Percentiles rank a stretch among this genome's conserved stretches.
phyloP scores from a whole-genome alignment of 2,888 invertebrate species.

The Unio pictorum region DNA sequence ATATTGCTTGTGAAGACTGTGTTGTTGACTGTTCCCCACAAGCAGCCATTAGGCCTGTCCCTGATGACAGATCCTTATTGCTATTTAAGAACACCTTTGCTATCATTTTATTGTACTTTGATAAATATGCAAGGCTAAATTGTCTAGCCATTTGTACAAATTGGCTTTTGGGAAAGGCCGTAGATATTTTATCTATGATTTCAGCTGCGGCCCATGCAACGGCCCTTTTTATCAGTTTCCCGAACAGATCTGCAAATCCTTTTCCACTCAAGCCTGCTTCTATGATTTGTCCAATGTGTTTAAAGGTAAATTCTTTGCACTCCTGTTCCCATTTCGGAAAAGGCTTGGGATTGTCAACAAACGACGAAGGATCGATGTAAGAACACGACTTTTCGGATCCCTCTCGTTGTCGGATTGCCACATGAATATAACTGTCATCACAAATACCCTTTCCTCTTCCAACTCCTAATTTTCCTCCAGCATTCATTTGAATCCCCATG shows the following conservation, averaged over 20 bases:
- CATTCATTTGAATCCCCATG: conserved; percentile 4
- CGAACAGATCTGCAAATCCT: conserved; percentile 8
- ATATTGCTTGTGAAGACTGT: too few relatives aligned
- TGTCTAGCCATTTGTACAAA: conserved; percentile 1
- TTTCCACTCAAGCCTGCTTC: conserved; percentile 15
- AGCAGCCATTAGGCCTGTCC: too few relatives aligned
- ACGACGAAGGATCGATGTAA: conserved; percentile 48
- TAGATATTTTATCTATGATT: background rate
- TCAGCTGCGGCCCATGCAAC: conserved; percentile 3
- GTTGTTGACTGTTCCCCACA: too few relatives aligned
- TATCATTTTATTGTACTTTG: background rate
- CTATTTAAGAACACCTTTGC: background rate
- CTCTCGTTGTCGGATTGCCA: conserved; percentile 32
- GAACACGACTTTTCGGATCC: conserved; percentile 17
- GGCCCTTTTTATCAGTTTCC: conserved; percentile 7
- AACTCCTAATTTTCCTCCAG: conserved; percentile 15
- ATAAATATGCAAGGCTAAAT: background rate
- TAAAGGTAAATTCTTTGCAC: conserved; percentile 43
- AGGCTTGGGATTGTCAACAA: conserved; percentile 38
- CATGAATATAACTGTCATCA: conserved; percentile 34
- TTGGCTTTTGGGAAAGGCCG: background rate
- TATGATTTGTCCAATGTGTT: conserved; percentile 26
- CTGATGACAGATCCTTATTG: background rate
- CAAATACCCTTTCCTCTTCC: conserved; percentile 15
- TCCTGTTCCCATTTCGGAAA: conserved; percentile 44